Evolutionary conservation across 2,888 invertebrate genomes (phyloP).

Genomic region (Phorcus lineatus): DNA sequence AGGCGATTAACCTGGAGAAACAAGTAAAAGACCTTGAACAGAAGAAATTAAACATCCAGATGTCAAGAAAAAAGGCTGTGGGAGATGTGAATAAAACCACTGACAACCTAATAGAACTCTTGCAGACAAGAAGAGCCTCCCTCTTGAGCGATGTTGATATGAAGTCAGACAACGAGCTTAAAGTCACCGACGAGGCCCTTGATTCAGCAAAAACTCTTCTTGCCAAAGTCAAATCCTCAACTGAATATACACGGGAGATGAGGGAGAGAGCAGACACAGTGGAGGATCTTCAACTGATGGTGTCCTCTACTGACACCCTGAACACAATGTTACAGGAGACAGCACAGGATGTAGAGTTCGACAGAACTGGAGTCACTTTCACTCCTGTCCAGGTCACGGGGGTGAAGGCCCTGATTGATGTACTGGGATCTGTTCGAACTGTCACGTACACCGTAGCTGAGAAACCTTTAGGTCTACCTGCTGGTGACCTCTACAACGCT

Average conservation of each 20-base stretch:
- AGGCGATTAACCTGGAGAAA: background rate
- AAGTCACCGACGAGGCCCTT: background rate
- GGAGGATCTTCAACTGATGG: background rate
- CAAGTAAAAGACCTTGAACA: background rate
- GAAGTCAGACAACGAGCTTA: background rate
- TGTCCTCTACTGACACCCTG: background rate
- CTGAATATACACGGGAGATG: background rate
- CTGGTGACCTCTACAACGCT: background rate
- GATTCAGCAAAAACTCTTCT: background rate
- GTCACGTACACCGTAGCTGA: background rate
- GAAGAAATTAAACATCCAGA: background rate
- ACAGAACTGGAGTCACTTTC: background rate
- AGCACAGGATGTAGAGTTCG: background rate
- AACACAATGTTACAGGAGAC: background rate
- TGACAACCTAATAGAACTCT: background rate
- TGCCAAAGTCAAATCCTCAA: background rate
- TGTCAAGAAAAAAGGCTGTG: background rate
- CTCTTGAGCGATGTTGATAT: background rate
- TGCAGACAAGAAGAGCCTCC: background rate
- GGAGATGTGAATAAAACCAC: background rate
- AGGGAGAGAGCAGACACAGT: background rate
- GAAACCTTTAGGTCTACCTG: background rate
- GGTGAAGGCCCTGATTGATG: background rate
- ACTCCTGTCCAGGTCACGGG: background rate
- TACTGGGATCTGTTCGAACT: background rate